phyloP scores from a whole-genome alignment of 2,113 vertebrate species.

The Sylvicapra grimmia region DNA sequence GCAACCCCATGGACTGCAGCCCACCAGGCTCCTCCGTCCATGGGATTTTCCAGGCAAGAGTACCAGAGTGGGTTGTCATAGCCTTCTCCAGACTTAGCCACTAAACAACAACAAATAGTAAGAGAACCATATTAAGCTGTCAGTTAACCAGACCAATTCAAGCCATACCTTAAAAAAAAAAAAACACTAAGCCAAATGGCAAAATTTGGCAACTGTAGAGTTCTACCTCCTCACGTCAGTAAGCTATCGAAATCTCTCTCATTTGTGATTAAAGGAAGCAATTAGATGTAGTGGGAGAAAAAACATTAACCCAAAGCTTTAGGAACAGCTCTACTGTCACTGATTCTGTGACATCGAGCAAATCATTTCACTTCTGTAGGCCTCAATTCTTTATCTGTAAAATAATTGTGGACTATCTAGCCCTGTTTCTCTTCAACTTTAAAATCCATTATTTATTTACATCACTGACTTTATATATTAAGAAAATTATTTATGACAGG shows the following conservation, averaged over 20 bases:
- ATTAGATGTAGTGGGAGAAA: neutral
- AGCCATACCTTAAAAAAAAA: neutral
- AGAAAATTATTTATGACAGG: neutral
- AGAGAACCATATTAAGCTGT: neutral
- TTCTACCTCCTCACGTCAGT: neutral
- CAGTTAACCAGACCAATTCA: neutral
- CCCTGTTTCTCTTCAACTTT: neutral
- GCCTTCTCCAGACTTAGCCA: neutral
- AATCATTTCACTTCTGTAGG: slow-evolving; percentile 5
- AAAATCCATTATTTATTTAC: neutral
- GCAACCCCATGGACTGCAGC: no score
- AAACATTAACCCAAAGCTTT: neutral
- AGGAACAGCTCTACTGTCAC: neutral
- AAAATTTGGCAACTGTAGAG: neutral
- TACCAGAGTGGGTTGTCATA: no score
- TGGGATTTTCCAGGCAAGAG: no score
- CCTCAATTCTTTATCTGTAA: neutral
- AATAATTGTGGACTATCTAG: neutral
- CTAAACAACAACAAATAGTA: neutral
- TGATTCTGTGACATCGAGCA: neutral
- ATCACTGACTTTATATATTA: neutral
- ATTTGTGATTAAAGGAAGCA: neutral
- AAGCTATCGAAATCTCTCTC: neutral
- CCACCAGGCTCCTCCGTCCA: no score
- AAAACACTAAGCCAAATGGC: neutral